These are phyloP conservation scores for Macroteleia sp. DNA, from an alignment of 2,888 invertebrate genomes.

Conservation along the genomic window DNA sequence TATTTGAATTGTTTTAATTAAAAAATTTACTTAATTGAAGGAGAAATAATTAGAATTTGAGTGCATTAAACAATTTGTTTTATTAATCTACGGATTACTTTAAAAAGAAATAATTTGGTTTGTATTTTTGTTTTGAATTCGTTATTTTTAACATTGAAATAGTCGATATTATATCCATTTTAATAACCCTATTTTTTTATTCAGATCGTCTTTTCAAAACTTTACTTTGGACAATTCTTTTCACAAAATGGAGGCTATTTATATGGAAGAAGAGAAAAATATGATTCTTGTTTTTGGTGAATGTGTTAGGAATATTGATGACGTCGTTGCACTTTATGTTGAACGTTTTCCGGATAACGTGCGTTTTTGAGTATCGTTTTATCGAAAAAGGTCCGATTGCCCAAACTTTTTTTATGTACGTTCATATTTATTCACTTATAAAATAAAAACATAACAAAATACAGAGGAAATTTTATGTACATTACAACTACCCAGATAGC, in stretches of 20 bases:
- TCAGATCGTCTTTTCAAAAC: conserved; percentile 17
- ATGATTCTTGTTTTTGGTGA: conserved; percentile 19
- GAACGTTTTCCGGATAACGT: too few species aligned
- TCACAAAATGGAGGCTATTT: conserved; percentile 18
- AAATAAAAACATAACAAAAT: too few species aligned
- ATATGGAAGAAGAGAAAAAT: conserved; percentile 20
- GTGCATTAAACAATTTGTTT: conserved; percentile 6
- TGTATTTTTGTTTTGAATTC: conserved; percentile 20
- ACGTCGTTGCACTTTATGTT: conserved; percentile 38
- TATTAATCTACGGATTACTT: conserved; percentile 20
- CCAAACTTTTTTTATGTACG: too few species aligned
- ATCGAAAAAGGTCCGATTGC: too few species aligned
- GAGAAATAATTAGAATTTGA: conserved; percentile 2
- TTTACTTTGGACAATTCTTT: conserved; percentile 11
- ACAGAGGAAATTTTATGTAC: too few species aligned
- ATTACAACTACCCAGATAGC: too few species aligned
- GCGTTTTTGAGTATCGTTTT: conserved; percentile 31
- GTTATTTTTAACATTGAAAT: conserved; percentile 21
- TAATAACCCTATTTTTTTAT: conserved; percentile 15
- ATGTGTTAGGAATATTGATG: conserved; percentile 38
- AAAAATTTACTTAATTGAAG: conserved; percentile 9
- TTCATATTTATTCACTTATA: too few species aligned
- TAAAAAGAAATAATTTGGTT: conserved; percentile 17
- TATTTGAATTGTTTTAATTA: conserved; percentile 11
- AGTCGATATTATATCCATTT: conserved; percentile 17